Evolutionary conservation across 92 coral and sea anemone species (phyloP).

Genomic region (Palythoa heliodiscus): DNA sequence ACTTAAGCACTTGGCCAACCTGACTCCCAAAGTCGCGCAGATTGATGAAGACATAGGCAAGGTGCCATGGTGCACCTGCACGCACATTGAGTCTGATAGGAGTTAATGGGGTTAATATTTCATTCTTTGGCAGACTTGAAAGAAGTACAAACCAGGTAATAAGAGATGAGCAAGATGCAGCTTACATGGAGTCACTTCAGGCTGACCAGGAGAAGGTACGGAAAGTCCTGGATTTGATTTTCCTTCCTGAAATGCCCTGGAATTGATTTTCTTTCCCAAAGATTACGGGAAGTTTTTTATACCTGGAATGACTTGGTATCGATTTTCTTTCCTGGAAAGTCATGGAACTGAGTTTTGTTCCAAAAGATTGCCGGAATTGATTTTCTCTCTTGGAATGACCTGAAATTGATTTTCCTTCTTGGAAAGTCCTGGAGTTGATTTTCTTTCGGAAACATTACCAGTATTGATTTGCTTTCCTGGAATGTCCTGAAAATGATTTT

Average conservation of each 20-base stretch:
- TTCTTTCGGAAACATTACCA: neutral
- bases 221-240: neutral
- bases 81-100: neutral
- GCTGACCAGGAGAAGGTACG: constrained; percentile 97
- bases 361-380: neutral
- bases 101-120: neutral
- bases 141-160: constrained; percentile 88
- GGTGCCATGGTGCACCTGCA: too few species aligned
- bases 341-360: neutral
- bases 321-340: neutral
- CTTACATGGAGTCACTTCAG: constrained; percentile 81
- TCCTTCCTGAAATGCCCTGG: neutral
- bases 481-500: neutral
- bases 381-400: neutral
- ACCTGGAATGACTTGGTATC: neutral
- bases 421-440: neutral
- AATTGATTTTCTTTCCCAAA: neutral
- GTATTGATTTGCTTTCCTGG: neutral
- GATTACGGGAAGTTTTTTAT: neutral
- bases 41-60: too few species aligned
- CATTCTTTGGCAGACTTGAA: constrained; percentile 67
- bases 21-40: too few species aligned
- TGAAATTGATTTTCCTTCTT: neutral
- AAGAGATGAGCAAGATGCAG: constrained; percentile 96
- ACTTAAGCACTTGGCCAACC: too few species aligned